Evolutionary conservation across 2,797 vertebrate genomes (phyloP).

Genomic region (Spinibarbus caldwelli): DNA sequence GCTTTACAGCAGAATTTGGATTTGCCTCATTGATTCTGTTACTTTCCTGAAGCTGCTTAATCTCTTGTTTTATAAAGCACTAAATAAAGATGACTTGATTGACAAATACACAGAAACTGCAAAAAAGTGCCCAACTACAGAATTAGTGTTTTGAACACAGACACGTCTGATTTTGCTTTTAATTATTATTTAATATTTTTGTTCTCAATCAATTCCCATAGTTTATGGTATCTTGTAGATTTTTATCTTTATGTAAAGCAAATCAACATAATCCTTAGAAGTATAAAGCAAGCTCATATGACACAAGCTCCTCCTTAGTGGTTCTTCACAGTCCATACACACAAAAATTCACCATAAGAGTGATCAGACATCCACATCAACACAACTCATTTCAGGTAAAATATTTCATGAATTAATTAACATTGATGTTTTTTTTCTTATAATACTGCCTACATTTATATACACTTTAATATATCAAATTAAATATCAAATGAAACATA

Average conservation of each 20-base stretch:
- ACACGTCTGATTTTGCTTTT: neutral
- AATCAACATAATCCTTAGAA: neutral
- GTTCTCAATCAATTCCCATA: neutral
- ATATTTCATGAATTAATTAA: too few relatives aligned
- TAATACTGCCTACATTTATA: neutral
- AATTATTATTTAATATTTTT: neutral
- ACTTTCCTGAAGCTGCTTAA: neutral
- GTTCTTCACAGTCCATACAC: neutral
- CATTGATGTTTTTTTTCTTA: neutral
- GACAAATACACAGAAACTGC: too few relatives aligned
- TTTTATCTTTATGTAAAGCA: neutral
- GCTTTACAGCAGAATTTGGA: too few relatives aligned
- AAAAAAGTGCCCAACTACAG: neutral
- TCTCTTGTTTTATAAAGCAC: too few relatives aligned
- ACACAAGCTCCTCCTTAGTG: neutral
- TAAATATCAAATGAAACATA: neutral
- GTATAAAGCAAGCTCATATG: neutral
- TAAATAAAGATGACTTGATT: too few relatives aligned
- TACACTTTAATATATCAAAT: neutral
- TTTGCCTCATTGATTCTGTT: too few relatives aligned
- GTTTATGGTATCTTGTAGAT: neutral
- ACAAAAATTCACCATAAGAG: neutral
- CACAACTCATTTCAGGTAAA: conserved; percentile 2
- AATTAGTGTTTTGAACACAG: neutral
- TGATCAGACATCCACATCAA: neutral